phyloP scores from a whole-genome alignment of 2,888 invertebrate genomes.

The Acanthopleura granulata region DNA sequence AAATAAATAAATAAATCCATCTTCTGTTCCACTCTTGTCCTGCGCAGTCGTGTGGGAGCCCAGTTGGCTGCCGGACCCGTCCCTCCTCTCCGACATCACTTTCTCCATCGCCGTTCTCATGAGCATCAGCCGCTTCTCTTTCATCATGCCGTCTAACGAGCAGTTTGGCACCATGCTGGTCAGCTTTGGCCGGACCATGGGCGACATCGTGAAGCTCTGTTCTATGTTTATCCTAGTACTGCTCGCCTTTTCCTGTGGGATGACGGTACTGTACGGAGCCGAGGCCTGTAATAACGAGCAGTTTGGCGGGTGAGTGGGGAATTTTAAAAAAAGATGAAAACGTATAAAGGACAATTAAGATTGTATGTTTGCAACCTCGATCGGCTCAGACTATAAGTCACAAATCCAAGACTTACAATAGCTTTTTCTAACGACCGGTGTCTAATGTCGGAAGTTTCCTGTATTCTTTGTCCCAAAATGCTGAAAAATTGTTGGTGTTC shows the following conservation, averaged over 20 bases:
- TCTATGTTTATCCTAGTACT: slow-evolving; percentile 60
- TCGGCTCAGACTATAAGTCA: too few relatives aligned
- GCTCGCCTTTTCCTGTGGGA: slow-evolving; percentile 59
- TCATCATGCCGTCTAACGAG: slow-evolving; percentile 63
- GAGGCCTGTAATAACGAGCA: slow-evolving; percentile 48
- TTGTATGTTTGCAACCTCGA: too few relatives aligned
- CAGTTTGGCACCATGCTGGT: slow-evolving; percentile 62
- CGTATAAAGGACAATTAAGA: too few relatives aligned
- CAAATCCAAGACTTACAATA: too few relatives aligned
- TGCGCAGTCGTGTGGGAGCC: slow-evolving; percentile 44
- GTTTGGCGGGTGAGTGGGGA: slow-evolving; percentile 42
- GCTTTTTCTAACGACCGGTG: too few relatives aligned
- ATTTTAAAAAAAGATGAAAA: neutral
- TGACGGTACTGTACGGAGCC: slow-evolving; percentile 56
- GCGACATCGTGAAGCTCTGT: slow-evolving; percentile 53
- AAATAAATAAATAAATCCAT: too few relatives aligned
- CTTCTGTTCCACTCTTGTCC: too few relatives aligned
- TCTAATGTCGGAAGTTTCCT: too few relatives aligned
- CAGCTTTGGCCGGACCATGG: slow-evolving; percentile 57
- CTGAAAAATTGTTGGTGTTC: too few relatives aligned
- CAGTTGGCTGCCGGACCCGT: slow-evolving; percentile 51
- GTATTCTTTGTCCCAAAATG: too few relatives aligned
- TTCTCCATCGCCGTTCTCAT: slow-evolving; percentile 58
- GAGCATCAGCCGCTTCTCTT: slow-evolving; percentile 55
- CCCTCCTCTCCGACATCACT: slow-evolving; percentile 54